phyloP scores from a whole-genome alignment of 1,140 invertebrate species.

The Sycophila sp. region DNA sequence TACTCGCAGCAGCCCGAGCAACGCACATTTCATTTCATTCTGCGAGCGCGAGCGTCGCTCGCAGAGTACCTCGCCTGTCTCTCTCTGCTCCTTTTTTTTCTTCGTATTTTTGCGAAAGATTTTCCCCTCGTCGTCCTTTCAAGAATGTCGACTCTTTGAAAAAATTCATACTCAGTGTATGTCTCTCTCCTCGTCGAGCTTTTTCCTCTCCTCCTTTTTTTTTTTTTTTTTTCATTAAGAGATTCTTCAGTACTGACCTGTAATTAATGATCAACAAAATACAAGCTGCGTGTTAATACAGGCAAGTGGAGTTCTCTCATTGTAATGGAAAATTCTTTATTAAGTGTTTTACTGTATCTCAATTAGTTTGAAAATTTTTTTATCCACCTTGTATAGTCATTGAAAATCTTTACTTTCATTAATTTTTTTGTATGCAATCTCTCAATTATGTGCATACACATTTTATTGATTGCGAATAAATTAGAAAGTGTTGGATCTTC shows the following conservation, averaged over 20 bases:
- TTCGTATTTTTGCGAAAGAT: constrained; percentile 7
- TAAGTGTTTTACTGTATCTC: too few relatives aligned
- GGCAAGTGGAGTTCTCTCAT: too few relatives aligned
- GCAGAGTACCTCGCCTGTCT: constrained; percentile 8
- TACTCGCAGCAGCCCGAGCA: neutral
- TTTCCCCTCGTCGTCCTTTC: neutral
- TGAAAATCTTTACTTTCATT: too few relatives aligned
- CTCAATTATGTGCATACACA: too few relatives aligned
- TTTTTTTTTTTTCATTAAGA: neutral
- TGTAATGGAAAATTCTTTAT: too few relatives aligned
- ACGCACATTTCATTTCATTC: neutral
- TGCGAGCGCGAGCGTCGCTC: neutral
- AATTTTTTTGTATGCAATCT: too few relatives aligned
- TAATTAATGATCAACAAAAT: constrained; percentile 6
- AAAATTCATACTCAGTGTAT: neutral
- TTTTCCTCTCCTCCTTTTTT: neutral
- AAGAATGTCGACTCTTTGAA: constrained; percentile 2
- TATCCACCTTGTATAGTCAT: too few relatives aligned
- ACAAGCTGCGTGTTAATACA: too few relatives aligned
- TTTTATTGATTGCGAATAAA: too few relatives aligned
- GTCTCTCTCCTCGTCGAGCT: neutral
- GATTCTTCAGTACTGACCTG: too few relatives aligned
- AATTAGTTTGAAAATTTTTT: too few relatives aligned
- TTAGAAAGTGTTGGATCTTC: too few relatives aligned
- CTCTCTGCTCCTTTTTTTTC: neutral